Evolutionary conservation across 2,113 vertebrate genomes (phyloP).

Genomic region (Chauna torquata): DNA sequence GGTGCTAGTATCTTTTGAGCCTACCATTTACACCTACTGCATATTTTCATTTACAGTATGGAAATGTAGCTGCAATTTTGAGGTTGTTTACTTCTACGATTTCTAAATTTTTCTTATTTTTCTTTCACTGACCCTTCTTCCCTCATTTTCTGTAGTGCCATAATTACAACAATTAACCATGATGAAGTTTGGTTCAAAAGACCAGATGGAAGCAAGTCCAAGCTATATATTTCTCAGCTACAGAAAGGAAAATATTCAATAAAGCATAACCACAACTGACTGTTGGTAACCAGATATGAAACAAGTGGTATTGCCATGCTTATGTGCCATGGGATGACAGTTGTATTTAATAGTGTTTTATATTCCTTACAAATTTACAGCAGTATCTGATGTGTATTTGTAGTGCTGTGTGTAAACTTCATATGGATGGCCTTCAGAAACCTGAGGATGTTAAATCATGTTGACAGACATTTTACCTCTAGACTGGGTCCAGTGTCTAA

Average conservation of each 20-base stretch:
- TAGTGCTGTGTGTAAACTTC: constrained; percentile 51
- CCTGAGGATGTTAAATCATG: constrained; percentile 9
- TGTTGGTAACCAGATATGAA: constrained; percentile 47
- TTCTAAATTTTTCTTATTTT: constrained; percentile 10
- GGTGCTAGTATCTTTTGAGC: background rate
- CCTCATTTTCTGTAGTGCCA: constrained; percentile 79
- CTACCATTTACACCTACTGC: background rate
- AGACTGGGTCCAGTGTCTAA: constrained; percentile 33
- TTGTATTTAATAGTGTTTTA: constrained; percentile 63
- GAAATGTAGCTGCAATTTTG: background rate
- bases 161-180: constrained; percentile 97
- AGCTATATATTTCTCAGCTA: constrained; percentile 96
- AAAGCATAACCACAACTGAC: constrained; percentile 87
- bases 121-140: constrained; percentile 11
- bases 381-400: constrained; percentile 55
- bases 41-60: background rate
- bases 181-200: constrained; percentile 99
- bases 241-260: constrained; percentile 99
- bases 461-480: constrained; percentile 17
- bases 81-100: background rate
- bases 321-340: constrained; percentile 78
- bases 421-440: constrained; percentile 28
- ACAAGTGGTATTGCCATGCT: constrained; percentile 70
- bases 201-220: constrained; percentile 95
- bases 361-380: constrained; percentile 29